A percentile compares a stretch with the other conserved stretches of the same genome.
Evolutionary conservation across 2,888 invertebrate genomes (phyloP).

Genomic region (Trachelus stipa): DNA sequence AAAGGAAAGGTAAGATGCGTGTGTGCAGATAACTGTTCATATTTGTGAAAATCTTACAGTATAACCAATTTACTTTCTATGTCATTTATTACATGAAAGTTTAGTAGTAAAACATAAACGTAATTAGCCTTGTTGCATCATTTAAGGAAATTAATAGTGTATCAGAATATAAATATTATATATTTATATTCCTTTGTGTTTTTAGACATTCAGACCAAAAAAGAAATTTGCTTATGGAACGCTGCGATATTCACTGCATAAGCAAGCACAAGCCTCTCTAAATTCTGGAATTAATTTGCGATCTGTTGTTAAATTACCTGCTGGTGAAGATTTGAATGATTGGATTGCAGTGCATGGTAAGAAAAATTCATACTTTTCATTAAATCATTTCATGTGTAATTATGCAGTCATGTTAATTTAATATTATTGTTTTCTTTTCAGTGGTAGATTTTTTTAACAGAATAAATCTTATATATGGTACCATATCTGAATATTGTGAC

Average conservation of each 20-base stretch:
- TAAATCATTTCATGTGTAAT: neutral
- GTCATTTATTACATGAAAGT: neutral
- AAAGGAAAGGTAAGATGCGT: conserved; percentile 76
- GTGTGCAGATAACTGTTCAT: neutral
- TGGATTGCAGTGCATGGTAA: conserved; percentile 94
- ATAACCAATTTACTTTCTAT: neutral
- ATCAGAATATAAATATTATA: neutral
- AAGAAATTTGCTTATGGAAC: conserved; percentile 91
- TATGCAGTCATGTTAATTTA: neutral
- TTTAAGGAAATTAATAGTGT: neutral
- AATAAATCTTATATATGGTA: conserved; percentile 92
- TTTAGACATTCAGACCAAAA: conserved; percentile 89
- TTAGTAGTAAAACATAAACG: neutral
- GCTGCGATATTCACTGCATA: conserved; percentile 86
- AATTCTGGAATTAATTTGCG: conserved; percentile 90
- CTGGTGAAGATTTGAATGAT: conserved; percentile 87
- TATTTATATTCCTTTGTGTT: neutral
- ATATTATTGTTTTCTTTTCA: conserved; percentile 59
- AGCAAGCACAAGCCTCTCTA: conserved; percentile 90
- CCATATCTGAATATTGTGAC: conserved; percentile 87
- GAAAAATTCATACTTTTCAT: conserved; percentile 14
- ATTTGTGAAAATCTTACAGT: neutral
- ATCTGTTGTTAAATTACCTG: conserved; percentile 83
- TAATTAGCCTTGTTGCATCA: neutral
- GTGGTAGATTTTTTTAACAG: conserved; percentile 95